Conservation (phyloP, 2,888 invertebrate genomes). For the Allygus modestus region DNA sequence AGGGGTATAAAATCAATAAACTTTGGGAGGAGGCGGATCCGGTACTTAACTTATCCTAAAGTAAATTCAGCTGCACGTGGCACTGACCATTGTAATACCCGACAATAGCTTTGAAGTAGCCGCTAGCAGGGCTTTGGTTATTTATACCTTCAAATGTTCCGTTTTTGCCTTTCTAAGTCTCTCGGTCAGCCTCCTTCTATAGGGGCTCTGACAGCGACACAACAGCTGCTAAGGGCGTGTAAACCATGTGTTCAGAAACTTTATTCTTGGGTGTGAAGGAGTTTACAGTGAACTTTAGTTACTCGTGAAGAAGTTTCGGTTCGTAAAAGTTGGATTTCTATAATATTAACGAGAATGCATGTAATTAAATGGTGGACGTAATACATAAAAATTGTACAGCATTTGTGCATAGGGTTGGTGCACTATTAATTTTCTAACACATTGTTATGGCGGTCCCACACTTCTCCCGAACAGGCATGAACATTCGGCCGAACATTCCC, state of each 20-base stretch:
- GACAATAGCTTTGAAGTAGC: slow-evolving; percentile 33
- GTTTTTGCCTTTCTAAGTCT: slow-evolving; percentile 12
- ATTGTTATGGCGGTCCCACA: too few species aligned
- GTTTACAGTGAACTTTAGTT: too few species aligned
- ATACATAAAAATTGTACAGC: too few species aligned
- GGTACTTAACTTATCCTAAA: neutral
- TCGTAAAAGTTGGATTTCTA: too few species aligned
- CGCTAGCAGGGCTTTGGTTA: slow-evolving; percentile 9
- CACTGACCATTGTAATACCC: neutral
- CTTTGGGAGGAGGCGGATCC: slow-evolving; percentile 19
- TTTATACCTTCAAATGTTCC: slow-evolving; percentile 4
- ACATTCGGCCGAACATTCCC: too few species aligned
- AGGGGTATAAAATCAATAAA: too few species aligned
- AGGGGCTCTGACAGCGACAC: neutral
- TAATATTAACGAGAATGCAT: too few species aligned
- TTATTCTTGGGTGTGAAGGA: neutral
- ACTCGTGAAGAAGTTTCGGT: too few species aligned
- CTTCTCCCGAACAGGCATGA: too few species aligned
- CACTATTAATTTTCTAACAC: too few species aligned
- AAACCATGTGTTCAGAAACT: slow-evolving; percentile 1
- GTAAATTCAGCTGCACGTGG: neutral
- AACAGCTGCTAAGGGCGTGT: slow-evolving; percentile 8
- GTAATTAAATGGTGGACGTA: too few species aligned
- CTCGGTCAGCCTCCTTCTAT: neutral
- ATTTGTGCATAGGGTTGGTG: too few species aligned